Evolutionary conservation across 2,888 invertebrate species (phyloP).

Genomic region (Metalampra italica): DNA sequence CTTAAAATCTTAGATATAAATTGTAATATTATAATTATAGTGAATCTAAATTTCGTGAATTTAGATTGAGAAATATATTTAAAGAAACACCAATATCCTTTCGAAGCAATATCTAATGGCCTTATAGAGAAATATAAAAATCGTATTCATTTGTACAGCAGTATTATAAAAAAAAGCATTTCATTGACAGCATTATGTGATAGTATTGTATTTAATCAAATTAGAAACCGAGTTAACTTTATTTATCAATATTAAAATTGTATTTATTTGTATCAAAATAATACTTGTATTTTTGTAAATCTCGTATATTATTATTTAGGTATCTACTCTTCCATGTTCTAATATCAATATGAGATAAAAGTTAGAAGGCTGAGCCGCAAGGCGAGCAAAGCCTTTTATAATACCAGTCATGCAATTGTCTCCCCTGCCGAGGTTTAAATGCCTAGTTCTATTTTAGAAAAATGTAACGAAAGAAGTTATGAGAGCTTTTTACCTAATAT

Average conservation of each 20-base stretch:
- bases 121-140: slow-evolving; percentile 18
- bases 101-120: slow-evolving; percentile 4
- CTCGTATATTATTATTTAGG: not conserved
- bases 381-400: no score
- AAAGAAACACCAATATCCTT: slow-evolving; percentile 8
- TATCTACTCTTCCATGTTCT: not conserved
- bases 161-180: slow-evolving; percentile 44
- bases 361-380: no score
- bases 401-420: no score
- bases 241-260: not conserved
- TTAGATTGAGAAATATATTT: not conserved
- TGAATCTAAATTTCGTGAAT: not conserved
- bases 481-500: no score
- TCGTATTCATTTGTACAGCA: slow-evolving; percentile 39
- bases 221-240: not conserved
- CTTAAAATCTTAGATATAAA: slow-evolving; percentile 31
- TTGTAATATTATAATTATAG: slow-evolving; percentile 9
- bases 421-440: no score
- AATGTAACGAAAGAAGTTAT: no score
- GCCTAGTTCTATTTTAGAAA: no score
- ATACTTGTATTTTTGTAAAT: slow-evolving; percentile 1
- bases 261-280: not conserved
- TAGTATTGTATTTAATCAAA: slow-evolving; percentile 6
- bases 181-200: not conserved
- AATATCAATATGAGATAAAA: no score